These are phyloP conservation scores for Drosophila birchii DNA, from an alignment of 2,888 invertebrate genomes.

Conservation along the genomic window DNA sequence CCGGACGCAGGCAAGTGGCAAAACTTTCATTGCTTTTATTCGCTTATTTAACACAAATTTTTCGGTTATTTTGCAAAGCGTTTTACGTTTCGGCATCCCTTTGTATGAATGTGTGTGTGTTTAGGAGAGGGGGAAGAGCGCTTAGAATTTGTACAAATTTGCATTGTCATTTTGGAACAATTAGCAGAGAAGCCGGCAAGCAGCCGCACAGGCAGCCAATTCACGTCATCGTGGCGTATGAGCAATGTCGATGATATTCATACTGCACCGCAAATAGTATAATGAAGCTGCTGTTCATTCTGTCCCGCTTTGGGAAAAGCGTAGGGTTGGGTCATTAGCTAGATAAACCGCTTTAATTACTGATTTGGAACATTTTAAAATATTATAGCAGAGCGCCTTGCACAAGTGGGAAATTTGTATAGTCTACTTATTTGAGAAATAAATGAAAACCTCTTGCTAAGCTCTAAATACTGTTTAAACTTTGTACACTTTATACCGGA, in stretches of 20 bases:
- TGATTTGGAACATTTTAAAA: conserved; percentile 12
- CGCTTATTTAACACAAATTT: conserved; percentile 78
- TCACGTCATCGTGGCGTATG: conserved; percentile 48
- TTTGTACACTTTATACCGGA: too few relatives aligned
- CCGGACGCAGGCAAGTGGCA: conserved; percentile 61
- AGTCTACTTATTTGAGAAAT: too few relatives aligned
- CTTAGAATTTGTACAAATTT: conserved; percentile 54
- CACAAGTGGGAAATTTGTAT: too few relatives aligned
- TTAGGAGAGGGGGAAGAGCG: conserved; percentile 18
- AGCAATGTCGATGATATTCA: conserved; percentile 37
- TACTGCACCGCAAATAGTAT: conserved; percentile 29
- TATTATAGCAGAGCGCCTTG: too few relatives aligned
- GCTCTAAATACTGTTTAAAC: too few relatives aligned
- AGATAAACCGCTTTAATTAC: conserved; percentile 23
- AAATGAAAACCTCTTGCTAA: too few relatives aligned
- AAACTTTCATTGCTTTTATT: conserved; percentile 72
- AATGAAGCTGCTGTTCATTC: conserved; percentile 50
- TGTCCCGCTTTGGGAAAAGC: background rate
- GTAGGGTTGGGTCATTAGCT: conserved; percentile 37
- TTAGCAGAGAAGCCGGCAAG: conserved; percentile 55
- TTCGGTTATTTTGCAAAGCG: conserved; percentile 62
- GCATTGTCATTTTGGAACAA: conserved; percentile 72
- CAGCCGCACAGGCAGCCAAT: conserved; percentile 34
- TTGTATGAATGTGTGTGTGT: conserved; percentile 10
- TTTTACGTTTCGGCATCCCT: conserved; percentile 38